Conservation (phyloP, 2,888 invertebrate species). For the Trichopoda pennipes region DNA sequence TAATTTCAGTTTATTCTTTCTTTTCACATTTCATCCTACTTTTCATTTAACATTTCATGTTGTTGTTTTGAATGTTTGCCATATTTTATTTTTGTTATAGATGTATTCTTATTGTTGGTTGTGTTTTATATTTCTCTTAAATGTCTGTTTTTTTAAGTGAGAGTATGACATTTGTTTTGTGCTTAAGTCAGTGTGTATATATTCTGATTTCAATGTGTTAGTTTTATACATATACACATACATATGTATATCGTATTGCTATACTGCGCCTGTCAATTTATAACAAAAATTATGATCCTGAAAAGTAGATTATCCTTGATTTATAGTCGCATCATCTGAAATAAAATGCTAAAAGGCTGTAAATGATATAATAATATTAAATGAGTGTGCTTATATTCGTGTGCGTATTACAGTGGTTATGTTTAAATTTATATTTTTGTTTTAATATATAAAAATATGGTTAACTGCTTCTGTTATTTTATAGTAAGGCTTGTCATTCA, state of each 20-base stretch:
- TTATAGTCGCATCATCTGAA: constrained; percentile 78
- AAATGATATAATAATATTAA: constrained; percentile 50
- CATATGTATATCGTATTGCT: constrained; percentile 41
- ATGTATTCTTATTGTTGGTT: constrained; percentile 27
- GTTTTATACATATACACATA: no score
- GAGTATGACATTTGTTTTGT: constrained; percentile 60
- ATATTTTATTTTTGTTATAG: constrained; percentile 58
- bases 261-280: constrained; percentile 78
- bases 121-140: constrained; percentile 35
- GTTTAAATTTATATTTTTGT: not conserved
- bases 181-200: not conserved
- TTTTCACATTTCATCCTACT: constrained; percentile 56
- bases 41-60: constrained; percentile 60
- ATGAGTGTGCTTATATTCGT: not conserved
- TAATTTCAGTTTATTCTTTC: constrained; percentile 38
- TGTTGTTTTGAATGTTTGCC: constrained; percentile 54
- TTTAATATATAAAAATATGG: constrained; percentile 5
- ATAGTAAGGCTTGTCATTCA: not conserved
- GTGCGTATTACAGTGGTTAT: not conserved
- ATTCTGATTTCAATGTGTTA: constrained; percentile 10
- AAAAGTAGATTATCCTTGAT: constrained; percentile 81
- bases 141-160: constrained; percentile 61
- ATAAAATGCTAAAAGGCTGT: constrained; percentile 64
- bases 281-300: constrained; percentile 81
- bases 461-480: not conserved